Conservation (phyloP, 2,797 vertebrate genomes). For the Antrozous pallidus region DNA sequence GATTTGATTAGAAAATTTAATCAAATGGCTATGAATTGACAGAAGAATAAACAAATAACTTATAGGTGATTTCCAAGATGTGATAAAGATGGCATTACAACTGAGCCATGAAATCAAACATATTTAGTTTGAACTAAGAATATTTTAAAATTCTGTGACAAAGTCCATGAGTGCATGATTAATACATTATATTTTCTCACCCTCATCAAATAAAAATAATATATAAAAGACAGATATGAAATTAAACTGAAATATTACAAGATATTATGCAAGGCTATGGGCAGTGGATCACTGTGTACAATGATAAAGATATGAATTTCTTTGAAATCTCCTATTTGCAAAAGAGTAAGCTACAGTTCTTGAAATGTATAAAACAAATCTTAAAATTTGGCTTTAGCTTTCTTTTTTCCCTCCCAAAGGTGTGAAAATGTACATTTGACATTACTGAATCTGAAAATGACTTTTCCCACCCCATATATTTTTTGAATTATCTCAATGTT, state of each 20-base stretch:
- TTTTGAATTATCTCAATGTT: neutral
- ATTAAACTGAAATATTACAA: neutral
- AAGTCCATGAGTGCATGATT: neutral
- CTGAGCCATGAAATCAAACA: neutral
- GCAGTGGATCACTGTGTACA: neutral
- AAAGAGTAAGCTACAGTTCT: neutral
- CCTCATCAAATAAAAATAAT: neutral
- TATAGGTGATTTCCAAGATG: neutral
- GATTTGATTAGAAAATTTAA: neutral
- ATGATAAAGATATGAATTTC: neutral
- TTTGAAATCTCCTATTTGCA: neutral
- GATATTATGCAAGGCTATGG: neutral
- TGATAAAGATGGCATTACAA: neutral
- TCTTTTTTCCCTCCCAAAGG: neutral
- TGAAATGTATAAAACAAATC: neutral
- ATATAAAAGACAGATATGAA: neutral
- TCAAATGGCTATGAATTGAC: neutral
- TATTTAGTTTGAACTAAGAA: neutral
- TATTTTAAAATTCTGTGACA: neutral
- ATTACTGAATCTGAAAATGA: neutral
- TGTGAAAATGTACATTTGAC: neutral
- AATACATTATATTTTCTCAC: neutral
- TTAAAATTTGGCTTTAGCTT: neutral
- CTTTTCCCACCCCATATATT: neutral
- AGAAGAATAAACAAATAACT: neutral